Evolutionary conservation across 2,797 vertebrate species (phyloP).

Genomic region (Selene dorsalis): DNA sequence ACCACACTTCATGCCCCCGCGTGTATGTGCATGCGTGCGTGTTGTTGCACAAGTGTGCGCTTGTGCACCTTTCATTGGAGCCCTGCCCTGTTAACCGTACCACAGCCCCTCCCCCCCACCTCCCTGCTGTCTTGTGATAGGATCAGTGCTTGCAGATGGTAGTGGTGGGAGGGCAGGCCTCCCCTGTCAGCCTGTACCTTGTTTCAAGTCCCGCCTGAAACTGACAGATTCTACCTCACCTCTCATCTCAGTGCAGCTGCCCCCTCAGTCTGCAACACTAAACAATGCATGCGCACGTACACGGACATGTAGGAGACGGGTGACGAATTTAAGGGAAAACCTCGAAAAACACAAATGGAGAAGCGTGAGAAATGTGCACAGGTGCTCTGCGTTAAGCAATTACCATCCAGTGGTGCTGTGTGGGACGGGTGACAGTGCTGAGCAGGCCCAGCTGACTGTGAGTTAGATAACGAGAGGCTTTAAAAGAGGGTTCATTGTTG

Average conservation of each 20-base stretch:
- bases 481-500: neutral
- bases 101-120: constrained; percentile 21
- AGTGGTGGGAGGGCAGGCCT: constrained; percentile 27
- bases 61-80: neutral
- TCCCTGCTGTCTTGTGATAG: constrained; percentile 33
- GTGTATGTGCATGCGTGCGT: neutral
- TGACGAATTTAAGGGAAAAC: neutral
- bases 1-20: constrained; percentile 37
- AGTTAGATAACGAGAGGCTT: no score
- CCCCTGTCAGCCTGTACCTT: constrained; percentile 9
- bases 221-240: constrained; percentile 82
- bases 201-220: constrained; percentile 57
- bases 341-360: neutral
- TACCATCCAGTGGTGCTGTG: no score
- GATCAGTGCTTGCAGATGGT: constrained; percentile 25
- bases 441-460: no score
- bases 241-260: constrained; percentile 68
- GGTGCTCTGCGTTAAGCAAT: neutral
- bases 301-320: neutral
- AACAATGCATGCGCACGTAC: constrained; percentile 1
- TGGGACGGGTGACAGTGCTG: no score
- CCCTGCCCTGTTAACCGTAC: constrained; percentile 1
- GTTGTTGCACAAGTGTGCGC: neutral
- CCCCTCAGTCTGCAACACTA: constrained; percentile 46
- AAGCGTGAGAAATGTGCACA: neutral